These are phyloP conservation scores for Orthosia incerta DNA, from an alignment of 2,888 invertebrate species.

Conservation along the genomic window DNA sequence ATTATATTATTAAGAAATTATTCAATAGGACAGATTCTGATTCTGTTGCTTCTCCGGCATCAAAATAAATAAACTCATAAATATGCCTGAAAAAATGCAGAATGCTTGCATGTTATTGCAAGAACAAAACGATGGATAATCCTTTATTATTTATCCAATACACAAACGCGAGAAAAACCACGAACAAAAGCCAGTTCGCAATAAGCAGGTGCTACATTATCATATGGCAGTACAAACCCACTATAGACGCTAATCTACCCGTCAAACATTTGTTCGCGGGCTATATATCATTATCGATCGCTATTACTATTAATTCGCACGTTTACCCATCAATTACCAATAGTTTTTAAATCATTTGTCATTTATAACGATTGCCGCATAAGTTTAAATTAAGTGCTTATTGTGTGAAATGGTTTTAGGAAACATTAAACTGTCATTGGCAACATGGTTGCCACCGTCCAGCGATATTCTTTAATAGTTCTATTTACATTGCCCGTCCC, in stretches of 20 bases:
- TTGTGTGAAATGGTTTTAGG: constrained; percentile 70
- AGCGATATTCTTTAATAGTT: constrained; percentile 67
- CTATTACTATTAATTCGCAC: constrained; percentile 83
- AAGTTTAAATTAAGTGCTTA: constrained; percentile 72
- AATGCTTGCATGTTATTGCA: background rate
- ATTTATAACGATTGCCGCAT: constrained; percentile 76
- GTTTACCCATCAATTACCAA: constrained; percentile 81
- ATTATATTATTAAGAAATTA: background rate
- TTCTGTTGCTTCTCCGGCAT: background rate
- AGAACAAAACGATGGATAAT: constrained; percentile 17
- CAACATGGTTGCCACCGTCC: constrained; percentile 50
- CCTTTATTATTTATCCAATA: constrained; percentile 37
- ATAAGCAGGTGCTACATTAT: constrained; percentile 77
- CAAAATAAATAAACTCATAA: background rate
- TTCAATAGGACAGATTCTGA: background rate
- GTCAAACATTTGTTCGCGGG: constrained; percentile 76
- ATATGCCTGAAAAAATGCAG: constrained; percentile 13
- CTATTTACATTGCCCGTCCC: constrained; percentile 62
- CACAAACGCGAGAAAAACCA: constrained; percentile 53
- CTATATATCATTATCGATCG: constrained; percentile 81
- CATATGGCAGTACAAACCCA: constrained; percentile 55
- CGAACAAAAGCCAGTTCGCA: constrained; percentile 55
- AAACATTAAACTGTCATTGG: constrained; percentile 66
- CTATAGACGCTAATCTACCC: constrained; percentile 75
- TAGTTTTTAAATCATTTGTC: constrained; percentile 85